Evolutionary conservation across 2,113 vertebrate species (phyloP).

Genomic region (Myiagra hebetior): DNA sequence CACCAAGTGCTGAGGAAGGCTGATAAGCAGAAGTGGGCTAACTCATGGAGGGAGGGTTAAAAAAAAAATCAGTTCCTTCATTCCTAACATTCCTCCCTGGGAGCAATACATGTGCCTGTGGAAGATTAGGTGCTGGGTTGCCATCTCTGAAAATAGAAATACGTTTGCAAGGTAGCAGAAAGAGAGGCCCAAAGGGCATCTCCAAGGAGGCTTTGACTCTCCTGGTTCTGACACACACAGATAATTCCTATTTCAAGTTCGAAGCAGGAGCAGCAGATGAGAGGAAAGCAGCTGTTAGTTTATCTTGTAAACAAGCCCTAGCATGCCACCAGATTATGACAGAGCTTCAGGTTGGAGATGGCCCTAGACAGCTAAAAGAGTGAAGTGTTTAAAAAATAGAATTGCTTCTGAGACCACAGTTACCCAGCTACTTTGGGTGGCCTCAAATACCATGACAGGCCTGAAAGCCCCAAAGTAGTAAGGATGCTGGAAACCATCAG

Average conservation of each 20-base stretch:
- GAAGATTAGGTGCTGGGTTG: slow-evolving; percentile 47
- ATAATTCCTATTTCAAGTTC: slow-evolving; percentile 31
- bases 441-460: not conserved
- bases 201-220: slow-evolving; percentile 44
- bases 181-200: slow-evolving; percentile 50
- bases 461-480: not conserved
- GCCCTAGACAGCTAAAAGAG: not conserved
- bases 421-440: not conserved
- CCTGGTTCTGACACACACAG: slow-evolving; percentile 24
- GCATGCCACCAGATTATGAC: not conserved
- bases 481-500: not conserved
- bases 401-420: not conserved
- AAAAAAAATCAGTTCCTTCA: not conserved
- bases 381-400: not conserved
- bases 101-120: slow-evolving; percentile 22
- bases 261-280: slow-evolving; percentile 1
- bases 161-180: slow-evolving; percentile 20
- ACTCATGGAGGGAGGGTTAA: not conserved
- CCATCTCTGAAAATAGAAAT: slow-evolving; percentile 28
- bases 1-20: not conserved
- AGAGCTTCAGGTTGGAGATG: not conserved
- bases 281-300: slow-evolving; percentile 41
- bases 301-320: slow-evolving; percentile 50
- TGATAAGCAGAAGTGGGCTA: slow-evolving; percentile 26
- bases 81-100: slow-evolving; percentile 6